Evolutionary conservation across 2,113 vertebrate genomes (phyloP).

Genomic region (Muscicapa adusta): DNA sequence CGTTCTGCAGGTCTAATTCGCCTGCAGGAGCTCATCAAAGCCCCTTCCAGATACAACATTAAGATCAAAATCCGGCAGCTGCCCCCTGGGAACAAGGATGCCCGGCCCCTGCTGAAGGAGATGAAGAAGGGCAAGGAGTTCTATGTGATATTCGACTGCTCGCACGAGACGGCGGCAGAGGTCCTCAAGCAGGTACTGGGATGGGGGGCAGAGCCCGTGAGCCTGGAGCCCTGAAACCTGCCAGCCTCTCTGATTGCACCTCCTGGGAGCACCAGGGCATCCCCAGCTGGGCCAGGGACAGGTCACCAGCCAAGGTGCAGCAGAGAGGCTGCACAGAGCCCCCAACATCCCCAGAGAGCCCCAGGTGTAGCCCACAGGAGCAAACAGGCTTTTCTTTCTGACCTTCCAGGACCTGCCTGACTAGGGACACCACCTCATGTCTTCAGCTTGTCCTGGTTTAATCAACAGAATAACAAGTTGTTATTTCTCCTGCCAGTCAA

Average conservation of each 20-base stretch:
- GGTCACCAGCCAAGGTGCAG: background rate
- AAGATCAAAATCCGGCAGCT: constrained; percentile 98
- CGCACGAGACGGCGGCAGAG: constrained; percentile 87
- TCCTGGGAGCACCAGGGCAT: background rate
- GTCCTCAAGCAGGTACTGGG: constrained; percentile 92
- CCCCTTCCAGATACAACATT: constrained; percentile 95
- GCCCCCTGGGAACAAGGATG: constrained; percentile 90
- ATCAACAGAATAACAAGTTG: background rate
- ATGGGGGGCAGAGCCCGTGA: background rate
- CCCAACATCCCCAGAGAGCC: background rate
- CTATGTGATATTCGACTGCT: constrained; percentile 96
- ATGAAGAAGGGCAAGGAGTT: constrained; percentile 98
- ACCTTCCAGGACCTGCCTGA: background rate
- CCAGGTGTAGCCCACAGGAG: background rate
- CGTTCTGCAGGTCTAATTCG: constrained; percentile 88
- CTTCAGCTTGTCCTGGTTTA: background rate
- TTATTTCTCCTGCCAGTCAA: background rate
- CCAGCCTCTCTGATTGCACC: background rate
- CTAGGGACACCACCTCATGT: background rate
- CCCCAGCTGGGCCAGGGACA: background rate
- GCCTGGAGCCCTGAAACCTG: background rate
- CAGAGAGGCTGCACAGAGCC: background rate
- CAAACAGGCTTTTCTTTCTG: background rate
- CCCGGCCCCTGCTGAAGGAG: constrained; percentile 92
- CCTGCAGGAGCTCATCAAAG: constrained; percentile 98